Conservation (phyloP, 2,113 vertebrate genomes). For the Oryzias curvinotus region DNA sequence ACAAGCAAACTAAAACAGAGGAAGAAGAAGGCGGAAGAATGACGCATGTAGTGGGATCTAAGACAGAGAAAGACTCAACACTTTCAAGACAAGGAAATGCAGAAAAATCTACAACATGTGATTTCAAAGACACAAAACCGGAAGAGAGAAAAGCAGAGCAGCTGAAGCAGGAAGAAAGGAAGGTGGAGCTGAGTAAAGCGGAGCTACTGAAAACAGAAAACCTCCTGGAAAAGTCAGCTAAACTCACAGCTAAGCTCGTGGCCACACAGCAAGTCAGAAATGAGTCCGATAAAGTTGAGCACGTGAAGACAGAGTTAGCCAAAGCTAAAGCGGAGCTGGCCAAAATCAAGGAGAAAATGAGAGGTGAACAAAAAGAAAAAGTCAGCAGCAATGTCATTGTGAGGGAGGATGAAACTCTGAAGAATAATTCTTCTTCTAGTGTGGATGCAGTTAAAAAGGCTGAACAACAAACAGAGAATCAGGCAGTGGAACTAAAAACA, state of each 20-base stretch:
- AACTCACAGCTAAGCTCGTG: constrained; percentile 26
- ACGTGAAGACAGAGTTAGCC: constrained; percentile 61
- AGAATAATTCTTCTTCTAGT: not conserved
- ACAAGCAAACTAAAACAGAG: constrained; percentile 9
- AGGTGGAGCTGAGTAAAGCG: constrained; percentile 20
- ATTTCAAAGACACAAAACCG: constrained; percentile 4
- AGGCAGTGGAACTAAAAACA: constrained; percentile 5
- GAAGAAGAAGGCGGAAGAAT: constrained; percentile 7
- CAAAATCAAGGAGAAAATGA: constrained; percentile 70
- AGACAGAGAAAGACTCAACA: constrained; percentile 8
- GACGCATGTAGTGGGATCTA: constrained; percentile 12
- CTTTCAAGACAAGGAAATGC: not conserved
- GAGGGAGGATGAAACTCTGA: constrained; percentile 17
- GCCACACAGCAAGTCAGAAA: constrained; percentile 21
- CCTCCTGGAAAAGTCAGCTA: constrained; percentile 21
- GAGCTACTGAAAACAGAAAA: constrained; percentile 30
- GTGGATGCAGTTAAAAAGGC: constrained; percentile 22
- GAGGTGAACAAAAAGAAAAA: constrained; percentile 46
- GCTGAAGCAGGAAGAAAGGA: constrained; percentile 33
- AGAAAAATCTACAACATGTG: constrained; percentile 6
- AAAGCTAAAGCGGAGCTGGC: constrained; percentile 66
- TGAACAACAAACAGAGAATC: constrained; percentile 24
- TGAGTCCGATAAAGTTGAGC: constrained; percentile 55
- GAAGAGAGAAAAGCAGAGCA: constrained; percentile 16
- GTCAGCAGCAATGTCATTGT: constrained; percentile 5